A percentile compares a stretch with the other conserved stretches of the same genome.
phyloP scores from a whole-genome alignment of 2,888 invertebrate genomes.

The Chrysolina americana region DNA sequence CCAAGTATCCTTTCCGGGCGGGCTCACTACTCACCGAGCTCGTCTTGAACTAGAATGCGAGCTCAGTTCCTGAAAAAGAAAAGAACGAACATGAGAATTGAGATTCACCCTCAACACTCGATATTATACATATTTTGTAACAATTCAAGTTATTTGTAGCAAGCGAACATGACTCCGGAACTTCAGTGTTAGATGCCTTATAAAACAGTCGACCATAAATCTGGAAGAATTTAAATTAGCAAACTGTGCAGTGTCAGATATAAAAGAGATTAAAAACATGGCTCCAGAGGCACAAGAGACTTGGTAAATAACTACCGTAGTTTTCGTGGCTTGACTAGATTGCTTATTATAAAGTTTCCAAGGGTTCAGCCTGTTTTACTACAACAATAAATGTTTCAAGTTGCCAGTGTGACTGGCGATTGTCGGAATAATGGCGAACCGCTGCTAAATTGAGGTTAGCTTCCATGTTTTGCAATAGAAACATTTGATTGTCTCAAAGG shows the following conservation, averaged over 20 bases:
- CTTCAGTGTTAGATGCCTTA: slow-evolving; percentile 28
- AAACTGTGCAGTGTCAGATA: slow-evolving; percentile 55
- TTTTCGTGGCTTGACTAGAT: slow-evolving; percentile 46
- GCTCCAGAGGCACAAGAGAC: slow-evolving; percentile 48
- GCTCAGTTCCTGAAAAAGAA: too few species aligned
- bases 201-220: slow-evolving; percentile 55
- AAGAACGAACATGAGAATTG: too few species aligned
- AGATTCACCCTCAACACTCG: not conserved
- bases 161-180: slow-evolving; percentile 8
- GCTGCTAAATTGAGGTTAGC: slow-evolving; percentile 58
- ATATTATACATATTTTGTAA: not conserved
- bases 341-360: slow-evolving; percentile 65
- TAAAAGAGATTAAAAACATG: slow-evolving; percentile 64
- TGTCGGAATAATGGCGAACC: slow-evolving; percentile 60
- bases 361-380: slow-evolving; percentile 63
- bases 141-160: not conserved
- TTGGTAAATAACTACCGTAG: slow-evolving; percentile 48
- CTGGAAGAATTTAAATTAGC: slow-evolving; percentile 58
- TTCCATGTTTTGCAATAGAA: slow-evolving; percentile 40
- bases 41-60: too few species aligned
- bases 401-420: slow-evolving; percentile 56
- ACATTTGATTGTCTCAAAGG: slow-evolving; percentile 18
- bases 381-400: slow-evolving; percentile 62
- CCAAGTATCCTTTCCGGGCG: too few species aligned
- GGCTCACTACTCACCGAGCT: too few species aligned